phyloP scores from a whole-genome alignment of 2,113 vertebrate genomes.

The Clarias batrachus region DNA sequence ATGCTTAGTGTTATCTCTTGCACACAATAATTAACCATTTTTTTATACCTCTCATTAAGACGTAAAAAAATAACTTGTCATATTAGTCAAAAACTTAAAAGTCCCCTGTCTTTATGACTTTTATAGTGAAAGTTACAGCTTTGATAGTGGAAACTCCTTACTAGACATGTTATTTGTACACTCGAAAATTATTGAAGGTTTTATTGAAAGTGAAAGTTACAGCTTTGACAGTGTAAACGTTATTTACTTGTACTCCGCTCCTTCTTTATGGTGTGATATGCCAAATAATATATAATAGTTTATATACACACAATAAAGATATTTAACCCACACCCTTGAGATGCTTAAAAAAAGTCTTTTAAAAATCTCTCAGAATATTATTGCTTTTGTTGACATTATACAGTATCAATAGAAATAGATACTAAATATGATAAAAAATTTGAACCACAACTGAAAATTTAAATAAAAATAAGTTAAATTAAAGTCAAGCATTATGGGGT shows the following conservation, averaged over 20 bases:
- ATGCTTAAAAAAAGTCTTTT: neutral
- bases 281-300: too few relatives aligned
- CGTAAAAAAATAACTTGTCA: neutral
- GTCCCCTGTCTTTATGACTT: neutral
- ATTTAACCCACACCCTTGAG: neutral
- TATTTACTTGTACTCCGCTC: too few relatives aligned
- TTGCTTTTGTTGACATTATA: neutral
- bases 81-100: neutral
- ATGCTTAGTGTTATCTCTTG: neutral
- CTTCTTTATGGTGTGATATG: too few relatives aligned
- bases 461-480: neutral
- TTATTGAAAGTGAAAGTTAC: neutral
- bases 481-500: too few relatives aligned
- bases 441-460: neutral
- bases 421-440: too few relatives aligned
- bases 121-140: neutral
- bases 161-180: too few relatives aligned
- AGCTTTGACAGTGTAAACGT: neutral
- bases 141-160: neutral
- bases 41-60: neutral
- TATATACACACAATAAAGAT: neutral
- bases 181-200: too few relatives aligned
- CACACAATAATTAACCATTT: neutral
- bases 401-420: neutral
- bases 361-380: neutral